Base-by-base conservation (phyloP, 2,888 invertebrate genomes). In the Phyllotreta striolata region DNA sequence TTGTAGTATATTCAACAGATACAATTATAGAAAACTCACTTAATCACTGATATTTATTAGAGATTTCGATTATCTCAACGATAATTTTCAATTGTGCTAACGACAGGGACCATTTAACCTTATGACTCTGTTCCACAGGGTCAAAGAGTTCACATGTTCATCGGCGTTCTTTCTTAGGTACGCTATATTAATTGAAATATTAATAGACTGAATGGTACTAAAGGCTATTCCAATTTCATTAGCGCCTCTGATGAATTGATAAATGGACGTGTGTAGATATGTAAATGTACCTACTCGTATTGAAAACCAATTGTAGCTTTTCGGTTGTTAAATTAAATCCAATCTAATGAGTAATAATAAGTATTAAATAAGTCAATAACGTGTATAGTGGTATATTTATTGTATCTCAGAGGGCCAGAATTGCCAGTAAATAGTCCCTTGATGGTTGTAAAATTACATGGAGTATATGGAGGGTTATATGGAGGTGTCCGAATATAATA, bases 111-210 rank as follows among this genome's bases (percentile, higher is more conserved):
- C 47, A 35, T 49, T 49, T 49, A 49, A 49, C 49, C 49, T 9
- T 49, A 37, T 49, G 49, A 49, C 35, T 10, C 14, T 4, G 7
- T 49, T 24, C 24, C 49, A 13, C 4, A 35, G 35, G 49, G 49
- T 49, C 49, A 49, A 10, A 9, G 49, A 49, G 49, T 49, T 49
- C 49, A 49, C 47, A 47, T 14, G 6, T 4, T n/a, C 47, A 47
- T 49, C 10, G 10, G 37, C 35, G 12, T 49, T 49, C 49, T 49
- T 49, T 14, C 35, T 49, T 35, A 49, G 49, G 35, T 49, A 49
- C 37, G 4, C 37, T 8, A 37, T 7, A 49, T 49, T 49, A 49
- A 34, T 35, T 6, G 35, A 37, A 49, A 49, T 49, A 35, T 49
- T n/a, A 49, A 49, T 49, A 9, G 49, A 35, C 35, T 13, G 10